phyloP scores from a whole-genome alignment of 2,797 vertebrate species.

The Zalophus californianus region DNA sequence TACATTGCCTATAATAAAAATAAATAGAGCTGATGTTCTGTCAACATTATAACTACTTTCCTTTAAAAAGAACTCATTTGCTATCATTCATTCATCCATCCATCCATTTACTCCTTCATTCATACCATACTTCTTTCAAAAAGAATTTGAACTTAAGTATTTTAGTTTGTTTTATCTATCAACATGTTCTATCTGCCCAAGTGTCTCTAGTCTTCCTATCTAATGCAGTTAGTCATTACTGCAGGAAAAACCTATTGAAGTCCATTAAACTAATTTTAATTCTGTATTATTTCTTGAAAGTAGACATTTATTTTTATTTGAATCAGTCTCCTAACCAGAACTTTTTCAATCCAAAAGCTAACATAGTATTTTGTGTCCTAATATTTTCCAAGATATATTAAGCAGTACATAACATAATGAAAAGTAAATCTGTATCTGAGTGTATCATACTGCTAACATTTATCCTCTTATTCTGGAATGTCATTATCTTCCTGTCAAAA shows the following conservation, averaged over 20 bases:
- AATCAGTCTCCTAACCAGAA: not conserved
- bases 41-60: not conserved
- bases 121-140: conserved; percentile 13
- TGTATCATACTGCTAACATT: not conserved
- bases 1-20: not conserved
- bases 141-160: not conserved
- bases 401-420: not conserved
- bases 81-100: not conserved
- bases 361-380: not conserved
- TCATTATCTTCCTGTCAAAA: not conserved
- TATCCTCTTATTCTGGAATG: not conserved
- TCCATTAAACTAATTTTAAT: not conserved
- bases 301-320: not conserved
- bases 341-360: conserved; percentile 2
- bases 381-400: not conserved
- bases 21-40: not conserved
- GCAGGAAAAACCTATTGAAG: not conserved
- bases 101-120: not conserved
- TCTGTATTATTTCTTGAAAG: not conserved
- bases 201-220: not conserved
- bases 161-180: conserved; percentile 22
- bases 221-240: not conserved
- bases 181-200: not conserved
- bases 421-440: not conserved
- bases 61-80: not conserved